Percentiles rank a stretch among this genome's conserved stretches.
phyloP scores from a whole-genome alignment of 2,113 vertebrate genomes.

The Poeciliopsis occidentalis region DNA sequence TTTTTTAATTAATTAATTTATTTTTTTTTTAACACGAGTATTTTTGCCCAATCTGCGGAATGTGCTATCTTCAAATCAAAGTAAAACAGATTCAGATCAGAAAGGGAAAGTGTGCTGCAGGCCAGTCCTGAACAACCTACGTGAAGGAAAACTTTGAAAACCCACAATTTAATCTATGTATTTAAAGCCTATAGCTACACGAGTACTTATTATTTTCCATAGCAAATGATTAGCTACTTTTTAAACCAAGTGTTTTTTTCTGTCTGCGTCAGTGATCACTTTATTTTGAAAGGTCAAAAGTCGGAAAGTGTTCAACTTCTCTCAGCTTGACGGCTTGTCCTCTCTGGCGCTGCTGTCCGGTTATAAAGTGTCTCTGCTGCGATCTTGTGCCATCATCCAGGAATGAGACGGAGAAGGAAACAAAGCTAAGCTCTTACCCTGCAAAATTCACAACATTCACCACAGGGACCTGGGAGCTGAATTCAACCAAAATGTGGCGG shows the following conservation, averaged over 20 bases:
- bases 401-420: constrained; percentile 42
- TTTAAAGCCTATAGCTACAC: too few relatives aligned
- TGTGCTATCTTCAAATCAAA: too few relatives aligned
- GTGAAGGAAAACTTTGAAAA: too few relatives aligned
- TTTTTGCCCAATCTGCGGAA: too few relatives aligned
- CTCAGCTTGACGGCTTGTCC: constrained; percentile 8
- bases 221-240: background rate
- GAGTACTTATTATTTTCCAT: too few relatives aligned
- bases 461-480: constrained; percentile 36
- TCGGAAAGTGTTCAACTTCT: constrained; percentile 27
- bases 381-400: background rate
- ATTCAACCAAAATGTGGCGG: constrained; percentile 42
- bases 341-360: constrained; percentile 5
- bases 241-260: too few relatives aligned
- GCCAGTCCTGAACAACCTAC: too few relatives aligned
- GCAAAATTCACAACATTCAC: background rate
- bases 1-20: too few relatives aligned
- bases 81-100: too few relatives aligned
- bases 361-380: constrained; percentile 16
- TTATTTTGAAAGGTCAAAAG: background rate
- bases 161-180: too few relatives aligned
- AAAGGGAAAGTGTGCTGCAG: too few relatives aligned
- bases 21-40: too few relatives aligned
- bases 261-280: fast-evolving
- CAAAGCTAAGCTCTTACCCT: background rate